Evolutionary conservation across 2,113 vertebrate species (phyloP).

Genomic region (Corythornis cristatus): DNA sequence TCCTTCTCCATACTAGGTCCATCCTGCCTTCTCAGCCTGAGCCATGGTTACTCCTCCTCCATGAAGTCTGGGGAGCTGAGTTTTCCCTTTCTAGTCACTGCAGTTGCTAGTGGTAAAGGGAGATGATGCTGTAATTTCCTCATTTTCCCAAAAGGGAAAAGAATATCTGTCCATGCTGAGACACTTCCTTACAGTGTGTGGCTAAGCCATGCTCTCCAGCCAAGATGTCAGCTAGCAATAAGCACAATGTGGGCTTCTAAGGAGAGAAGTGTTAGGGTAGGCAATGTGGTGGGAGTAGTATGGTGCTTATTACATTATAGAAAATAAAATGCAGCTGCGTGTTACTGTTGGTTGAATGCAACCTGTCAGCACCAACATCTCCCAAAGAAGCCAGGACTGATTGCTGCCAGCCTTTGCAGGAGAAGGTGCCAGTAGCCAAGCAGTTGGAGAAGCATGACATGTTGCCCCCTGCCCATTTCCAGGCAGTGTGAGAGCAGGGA

Average conservation of each 20-base stretch:
- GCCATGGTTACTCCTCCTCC: background rate
- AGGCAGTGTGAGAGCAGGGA: background rate
- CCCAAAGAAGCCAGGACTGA: background rate
- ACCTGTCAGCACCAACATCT: slow-evolving; percentile 30
- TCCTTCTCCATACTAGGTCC: background rate
- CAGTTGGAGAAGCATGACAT: background rate
- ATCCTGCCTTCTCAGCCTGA: background rate
- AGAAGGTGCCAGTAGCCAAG: background rate
- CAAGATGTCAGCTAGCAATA: background rate
- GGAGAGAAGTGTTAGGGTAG: background rate
- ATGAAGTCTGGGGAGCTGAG: background rate
- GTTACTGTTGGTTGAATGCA: slow-evolving; percentile 25
- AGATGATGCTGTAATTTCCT: background rate
- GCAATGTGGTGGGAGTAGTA: background rate
- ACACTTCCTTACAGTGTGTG: background rate
- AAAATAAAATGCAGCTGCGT: slow-evolving; percentile 10
- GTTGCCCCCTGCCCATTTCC: background rate
- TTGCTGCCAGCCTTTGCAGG: background rate
- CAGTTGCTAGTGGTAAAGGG: background rate
- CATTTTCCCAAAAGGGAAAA: background rate
- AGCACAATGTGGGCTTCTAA: background rate
- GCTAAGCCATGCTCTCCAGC: background rate
- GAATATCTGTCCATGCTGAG: background rate
- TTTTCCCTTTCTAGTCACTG: background rate
- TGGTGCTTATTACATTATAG: background rate